Evolutionary conservation across 1,140 invertebrate genomes (phyloP).

Genomic region (Achatina immaculata): DNA sequence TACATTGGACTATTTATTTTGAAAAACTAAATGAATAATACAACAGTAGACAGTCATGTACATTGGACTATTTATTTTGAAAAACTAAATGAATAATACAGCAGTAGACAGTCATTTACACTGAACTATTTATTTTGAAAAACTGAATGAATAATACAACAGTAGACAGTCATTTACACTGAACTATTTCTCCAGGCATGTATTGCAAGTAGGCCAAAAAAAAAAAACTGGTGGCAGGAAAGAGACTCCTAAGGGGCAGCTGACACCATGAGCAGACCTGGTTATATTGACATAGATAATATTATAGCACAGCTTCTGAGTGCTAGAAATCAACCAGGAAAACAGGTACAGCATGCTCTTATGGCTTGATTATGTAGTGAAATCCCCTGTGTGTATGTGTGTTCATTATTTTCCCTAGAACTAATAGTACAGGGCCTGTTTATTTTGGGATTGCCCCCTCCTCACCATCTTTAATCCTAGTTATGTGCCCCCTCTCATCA

Average conservation of each 20-base stretch:
- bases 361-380: not conserved
- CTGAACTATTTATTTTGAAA: no score
- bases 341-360: slow-evolving; percentile 57
- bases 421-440: not conserved
- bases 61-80: no score
- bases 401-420: not conserved
- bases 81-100: no score
- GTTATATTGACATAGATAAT: slow-evolving; percentile 64
- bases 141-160: no score
- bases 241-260: not conserved
- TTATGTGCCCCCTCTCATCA: not conserved
- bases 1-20: no score
- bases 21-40: no score
- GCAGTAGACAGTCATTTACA: no score
- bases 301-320: slow-evolving; percentile 67
- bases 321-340: slow-evolving; percentile 62
- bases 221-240: not conserved
- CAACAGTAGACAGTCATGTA: no score
- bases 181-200: not conserved
- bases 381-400: no score
- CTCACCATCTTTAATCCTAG: not conserved
- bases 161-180: not conserved
- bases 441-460: not conserved
- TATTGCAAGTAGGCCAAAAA: not conserved
- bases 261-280: slow-evolving; percentile 37